Evolutionary conservation across 2,113 vertebrate species (phyloP), one percentile per base, ranked within the genome.

Genomic region (Zeus faber): DNA sequence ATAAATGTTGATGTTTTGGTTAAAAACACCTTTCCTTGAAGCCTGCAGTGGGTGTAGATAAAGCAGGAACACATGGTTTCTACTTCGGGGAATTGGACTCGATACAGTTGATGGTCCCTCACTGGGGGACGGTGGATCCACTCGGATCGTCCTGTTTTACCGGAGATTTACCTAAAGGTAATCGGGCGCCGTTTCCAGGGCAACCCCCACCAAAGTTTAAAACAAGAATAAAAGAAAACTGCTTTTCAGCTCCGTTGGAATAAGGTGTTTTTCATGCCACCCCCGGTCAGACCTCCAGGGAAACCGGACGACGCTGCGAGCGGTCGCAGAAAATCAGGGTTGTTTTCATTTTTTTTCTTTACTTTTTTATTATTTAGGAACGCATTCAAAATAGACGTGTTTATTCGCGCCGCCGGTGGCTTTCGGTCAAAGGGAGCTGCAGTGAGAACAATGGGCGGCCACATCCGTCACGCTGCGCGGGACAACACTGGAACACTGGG

Each of bases 91-190:
- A 66, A 70, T 44, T 43, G 57, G 67, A 60, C 54, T 54, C 78
- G 58, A 77, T 65, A 37, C 61, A 75, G 72, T 64, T 70, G 65
- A 59, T n/a, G 54, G 76, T 71, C 67, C 51, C 54, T 83, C 70
- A 77, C 80, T 67, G 81, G 71, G 75, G 79, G 84, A 85, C 79
- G 83, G 65, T 76, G 86, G 79, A 79, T 78, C 79, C 79, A 70
- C 62, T 72, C 57, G 31, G 63, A 84, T 70, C 62, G 72, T 62
- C 73, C 65, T 64, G 70, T 70, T 85, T 79, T 27, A 53, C 82
- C n/a, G n/a, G n/a, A n/a, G n/a, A n/a, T n/a, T n/a, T n/a, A n/a
- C n/a, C n/a, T n/a, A n/a, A 60, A 59, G 64, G 72, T 59, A 65
- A 74, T 82, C 72, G 75, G 69, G 72, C 70, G 76, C 72, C 39